A percentile compares a stretch with the other conserved stretches of the same genome.
Evolutionary conservation across 1,140 invertebrate genomes (phyloP).

Genomic region (Lordiphosa stackelbergi): DNA sequence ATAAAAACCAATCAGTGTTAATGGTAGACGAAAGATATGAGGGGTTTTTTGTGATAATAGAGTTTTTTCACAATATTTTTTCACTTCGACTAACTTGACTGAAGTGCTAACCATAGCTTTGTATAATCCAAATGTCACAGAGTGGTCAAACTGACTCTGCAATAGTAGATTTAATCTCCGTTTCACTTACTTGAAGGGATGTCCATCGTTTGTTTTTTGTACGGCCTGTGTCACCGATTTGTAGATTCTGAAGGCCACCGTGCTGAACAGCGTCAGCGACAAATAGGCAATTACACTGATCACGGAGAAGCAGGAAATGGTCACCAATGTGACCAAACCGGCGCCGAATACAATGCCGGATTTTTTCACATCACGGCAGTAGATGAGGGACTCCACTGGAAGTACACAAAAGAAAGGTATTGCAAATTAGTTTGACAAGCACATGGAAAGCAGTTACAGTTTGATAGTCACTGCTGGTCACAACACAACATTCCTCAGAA

Average conservation of each 20-base stretch:
- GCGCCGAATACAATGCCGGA: slow-evolving; percentile 94
- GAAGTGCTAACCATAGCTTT: too few species aligned
- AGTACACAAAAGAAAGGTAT: slow-evolving; percentile 76
- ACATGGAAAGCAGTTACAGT: not conserved
- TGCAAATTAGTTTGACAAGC: not conserved
- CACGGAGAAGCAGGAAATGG: slow-evolving; percentile 95
- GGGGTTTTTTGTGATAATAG: too few species aligned
- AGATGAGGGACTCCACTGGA: slow-evolving; percentile 96
- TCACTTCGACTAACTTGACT: too few species aligned
- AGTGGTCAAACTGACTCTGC: too few species aligned
- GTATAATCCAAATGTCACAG: too few species aligned
- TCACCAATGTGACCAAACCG: slow-evolving; percentile 90
- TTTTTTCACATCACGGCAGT: slow-evolving; percentile 97
- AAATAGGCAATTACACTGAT: slow-evolving; percentile 96
- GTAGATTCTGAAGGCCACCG: slow-evolving; percentile 95
- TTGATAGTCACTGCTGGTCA: slow-evolving; percentile 1
- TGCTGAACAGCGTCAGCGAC: slow-evolving; percentile 88
- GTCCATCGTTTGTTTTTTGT: slow-evolving; percentile 97
- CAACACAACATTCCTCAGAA: not conserved
- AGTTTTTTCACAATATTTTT: too few species aligned
- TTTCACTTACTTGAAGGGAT: slow-evolving; percentile 95
- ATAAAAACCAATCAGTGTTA: too few species aligned
- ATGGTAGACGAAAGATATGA: too few species aligned
- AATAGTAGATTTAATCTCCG: not conserved
- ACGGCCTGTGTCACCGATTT: slow-evolving; percentile 96